A percentile compares a stretch with the other conserved stretches of the same genome.
Conservation (phyloP, 2,797 vertebrate species). For the Emydoidea blandingii region DNA sequence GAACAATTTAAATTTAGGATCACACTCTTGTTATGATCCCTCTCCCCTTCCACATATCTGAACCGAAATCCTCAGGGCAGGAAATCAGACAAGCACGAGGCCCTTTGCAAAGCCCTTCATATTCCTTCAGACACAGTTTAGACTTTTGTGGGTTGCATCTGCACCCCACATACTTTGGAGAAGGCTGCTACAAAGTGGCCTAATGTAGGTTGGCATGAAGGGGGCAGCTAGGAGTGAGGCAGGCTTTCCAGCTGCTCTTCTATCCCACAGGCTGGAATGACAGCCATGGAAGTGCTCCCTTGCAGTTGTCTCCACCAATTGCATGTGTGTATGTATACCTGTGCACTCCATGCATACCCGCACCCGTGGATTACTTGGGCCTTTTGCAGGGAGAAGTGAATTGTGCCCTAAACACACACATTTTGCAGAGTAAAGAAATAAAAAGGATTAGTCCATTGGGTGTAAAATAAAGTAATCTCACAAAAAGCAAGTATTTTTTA, state of each 20-base stretch:
- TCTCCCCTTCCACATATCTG: neutral
- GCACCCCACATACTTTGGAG: neutral
- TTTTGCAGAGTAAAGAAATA: conserved; percentile 38
- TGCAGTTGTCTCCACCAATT: too few species aligned
- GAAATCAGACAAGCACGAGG: neutral
- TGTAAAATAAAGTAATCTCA: conserved; percentile 59
- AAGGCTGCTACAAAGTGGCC: conserved; percentile 1
- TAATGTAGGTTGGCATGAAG: neutral
- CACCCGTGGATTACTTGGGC: neutral
- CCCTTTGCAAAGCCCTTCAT: neutral
- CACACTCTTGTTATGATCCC: neutral
- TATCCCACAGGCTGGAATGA: neutral
- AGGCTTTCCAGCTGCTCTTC: neutral
- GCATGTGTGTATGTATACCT: neutral
- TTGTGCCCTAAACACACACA: conserved; percentile 34
- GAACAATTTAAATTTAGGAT: neutral
- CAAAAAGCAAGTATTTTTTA: conserved; percentile 76
- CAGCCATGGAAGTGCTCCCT: neutral
- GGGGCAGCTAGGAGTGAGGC: neutral
- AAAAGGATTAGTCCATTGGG: conserved; percentile 54
- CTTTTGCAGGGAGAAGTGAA: neutral
- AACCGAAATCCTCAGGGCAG: fast-evolving
- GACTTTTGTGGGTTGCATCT: neutral
- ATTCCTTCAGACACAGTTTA: neutral
- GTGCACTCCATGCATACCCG: neutral